phyloP scores from a whole-genome alignment of 2,113 vertebrate genomes.

The Cebus imitator region DNA sequence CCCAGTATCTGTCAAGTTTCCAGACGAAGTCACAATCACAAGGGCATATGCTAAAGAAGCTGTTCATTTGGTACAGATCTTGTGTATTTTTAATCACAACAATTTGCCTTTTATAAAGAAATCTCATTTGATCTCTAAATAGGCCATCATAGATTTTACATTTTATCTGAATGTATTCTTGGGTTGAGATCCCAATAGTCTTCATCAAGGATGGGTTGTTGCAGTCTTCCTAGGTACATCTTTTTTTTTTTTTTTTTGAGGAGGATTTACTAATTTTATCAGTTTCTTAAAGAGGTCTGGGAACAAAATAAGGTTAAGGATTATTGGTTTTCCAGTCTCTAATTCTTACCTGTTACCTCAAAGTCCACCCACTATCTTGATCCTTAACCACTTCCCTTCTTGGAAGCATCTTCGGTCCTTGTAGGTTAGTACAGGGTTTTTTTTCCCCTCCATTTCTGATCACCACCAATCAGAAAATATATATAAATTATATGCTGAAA shows the following conservation, averaged over 20 bases:
- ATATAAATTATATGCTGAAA: not conserved
- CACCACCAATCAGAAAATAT: not conserved
- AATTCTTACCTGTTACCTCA: not conserved
- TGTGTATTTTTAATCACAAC: not conserved
- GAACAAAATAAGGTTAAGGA: not conserved
- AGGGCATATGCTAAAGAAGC: not conserved
- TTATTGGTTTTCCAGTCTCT: not conserved
- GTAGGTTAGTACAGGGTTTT: not conserved
- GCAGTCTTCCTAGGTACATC: not conserved
- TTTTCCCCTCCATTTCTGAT: not conserved
- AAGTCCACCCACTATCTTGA: not conserved
- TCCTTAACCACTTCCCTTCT: not conserved
- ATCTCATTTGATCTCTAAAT: slow-evolving; percentile 21
- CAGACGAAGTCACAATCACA: not conserved
- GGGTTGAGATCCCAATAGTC: not conserved
- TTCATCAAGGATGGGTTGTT: not conserved
- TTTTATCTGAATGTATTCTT: not conserved
- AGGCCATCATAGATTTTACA: not conserved
- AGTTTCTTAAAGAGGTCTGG: not conserved
- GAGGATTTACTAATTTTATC: not conserved
- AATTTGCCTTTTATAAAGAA: slow-evolving; percentile 38
- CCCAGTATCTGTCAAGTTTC: not conserved
- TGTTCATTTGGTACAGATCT: not conserved
- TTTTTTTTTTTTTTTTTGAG: not conserved
- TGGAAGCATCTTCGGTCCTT: not conserved